phyloP scores from a whole-genome alignment of 2,113 vertebrate genomes.

The Pollimyrus isidori region DNA sequence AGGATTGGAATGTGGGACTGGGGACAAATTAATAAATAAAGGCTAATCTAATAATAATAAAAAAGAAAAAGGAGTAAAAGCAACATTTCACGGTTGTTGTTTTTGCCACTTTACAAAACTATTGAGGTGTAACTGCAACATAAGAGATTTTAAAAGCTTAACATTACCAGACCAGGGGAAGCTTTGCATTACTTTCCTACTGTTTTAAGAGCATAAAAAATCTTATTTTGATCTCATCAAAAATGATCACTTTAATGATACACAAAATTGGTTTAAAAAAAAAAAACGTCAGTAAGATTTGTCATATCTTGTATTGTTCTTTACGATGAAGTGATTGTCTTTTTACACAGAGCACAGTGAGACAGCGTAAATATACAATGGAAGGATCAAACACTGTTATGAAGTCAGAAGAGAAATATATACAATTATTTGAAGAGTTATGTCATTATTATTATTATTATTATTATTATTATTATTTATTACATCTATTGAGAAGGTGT shows the following conservation, averaged over 20 bases:
- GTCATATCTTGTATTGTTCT: background rate
- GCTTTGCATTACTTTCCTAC: background rate
- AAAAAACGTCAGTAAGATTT: background rate
- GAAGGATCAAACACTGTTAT: background rate
- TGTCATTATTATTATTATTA: background rate
- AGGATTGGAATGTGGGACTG: slow-evolving; percentile 59
- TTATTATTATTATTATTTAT: background rate
- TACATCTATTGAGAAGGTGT: background rate
- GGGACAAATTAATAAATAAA: slow-evolving; percentile 55
- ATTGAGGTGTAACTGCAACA: slow-evolving; percentile 9
- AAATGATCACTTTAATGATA: background rate
- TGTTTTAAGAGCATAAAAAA: background rate
- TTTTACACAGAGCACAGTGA: background rate
- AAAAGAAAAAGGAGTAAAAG: slow-evolving; percentile 17
- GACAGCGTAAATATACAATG: background rate
- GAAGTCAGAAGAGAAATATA: background rate
- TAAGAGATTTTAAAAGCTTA: background rate
- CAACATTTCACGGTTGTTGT: slow-evolving; percentile 16
- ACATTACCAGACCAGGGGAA: background rate
- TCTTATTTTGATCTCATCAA: slow-evolving; percentile 1
- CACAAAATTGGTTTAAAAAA: background rate
- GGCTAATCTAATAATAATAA: slow-evolving; percentile 28
- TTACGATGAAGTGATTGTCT: background rate
- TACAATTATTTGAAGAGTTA: background rate
- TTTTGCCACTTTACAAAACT: slow-evolving; percentile 20